phyloP scores from a whole-genome alignment of 2,888 invertebrate genomes.

The Pyrgus malvae region DNA sequence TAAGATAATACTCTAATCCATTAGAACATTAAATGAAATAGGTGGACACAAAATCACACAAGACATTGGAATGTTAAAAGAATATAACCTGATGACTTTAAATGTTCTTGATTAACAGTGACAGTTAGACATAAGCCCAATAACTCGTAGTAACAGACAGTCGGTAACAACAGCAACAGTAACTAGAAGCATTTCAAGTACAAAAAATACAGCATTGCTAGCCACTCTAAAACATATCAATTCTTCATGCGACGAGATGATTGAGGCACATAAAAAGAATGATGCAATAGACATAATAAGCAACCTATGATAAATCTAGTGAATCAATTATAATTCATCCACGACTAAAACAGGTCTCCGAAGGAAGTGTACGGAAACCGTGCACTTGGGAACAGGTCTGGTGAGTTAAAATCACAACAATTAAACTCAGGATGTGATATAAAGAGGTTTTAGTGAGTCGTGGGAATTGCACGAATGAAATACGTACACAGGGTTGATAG shows the following conservation, averaged over 20 bases:
- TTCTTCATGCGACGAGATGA: neutral
- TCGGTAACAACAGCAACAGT: too few relatives aligned
- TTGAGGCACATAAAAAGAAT: neutral
- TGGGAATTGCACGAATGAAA: slow-evolving; percentile 38
- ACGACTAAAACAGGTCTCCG: slow-evolving; percentile 4
- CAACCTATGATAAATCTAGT: slow-evolving; percentile 8
- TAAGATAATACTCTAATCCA: too few relatives aligned
- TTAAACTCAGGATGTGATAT: slow-evolving; percentile 48
- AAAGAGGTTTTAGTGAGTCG: slow-evolving; percentile 42
- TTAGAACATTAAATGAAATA: too few relatives aligned
- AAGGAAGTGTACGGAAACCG: slow-evolving; percentile 16
- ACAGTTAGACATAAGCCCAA: too few relatives aligned
- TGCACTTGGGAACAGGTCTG: slow-evolving; percentile 26
- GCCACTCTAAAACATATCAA: too few relatives aligned
- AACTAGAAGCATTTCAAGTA: too few relatives aligned
- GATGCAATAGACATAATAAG: slow-evolving; percentile 9
- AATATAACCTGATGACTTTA: too few relatives aligned
- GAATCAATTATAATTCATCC: slow-evolving; percentile 19
- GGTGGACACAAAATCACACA: too few relatives aligned
- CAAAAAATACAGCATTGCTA: too few relatives aligned
- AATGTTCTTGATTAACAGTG: too few relatives aligned
- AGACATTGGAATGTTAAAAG: too few relatives aligned
- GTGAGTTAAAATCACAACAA: slow-evolving; percentile 42
- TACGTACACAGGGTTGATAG: slow-evolving; percentile 13
- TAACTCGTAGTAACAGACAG: too few relatives aligned